Base-by-base conservation (phyloP, 2,113 vertebrate species). In the Malurus cyaneus region DNA sequence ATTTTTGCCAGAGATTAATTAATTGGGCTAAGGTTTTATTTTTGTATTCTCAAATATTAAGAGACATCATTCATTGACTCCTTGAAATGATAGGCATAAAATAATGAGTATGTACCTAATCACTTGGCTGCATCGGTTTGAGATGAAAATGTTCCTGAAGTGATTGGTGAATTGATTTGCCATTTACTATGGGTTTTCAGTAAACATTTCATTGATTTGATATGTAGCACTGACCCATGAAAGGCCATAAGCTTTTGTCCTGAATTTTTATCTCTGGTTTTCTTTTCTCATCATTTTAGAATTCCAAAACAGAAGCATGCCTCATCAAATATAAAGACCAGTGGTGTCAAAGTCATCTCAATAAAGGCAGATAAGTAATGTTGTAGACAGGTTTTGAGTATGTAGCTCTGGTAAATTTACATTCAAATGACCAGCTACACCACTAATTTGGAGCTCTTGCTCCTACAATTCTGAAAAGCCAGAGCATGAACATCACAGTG, bases 101-200 rank as follows among this genome's bases (percentile, higher is more conserved):
- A 95, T 83, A 93, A 73, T 23, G 21, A 94, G 52, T 88, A 96
- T 96, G 62, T 90, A 91, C 44, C 73, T 97, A 97, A 98, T 96
- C 93, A 90, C 69, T 80, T 94, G 91, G 67, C 73, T 97, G 84
- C 82, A 95, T 92, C 90, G 32, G 67, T 94, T 96, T 93, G 89
- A 86, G 96, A 97, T 77, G 92, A 97, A 98, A 97, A 94, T 62
- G 83, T 73, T 89, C 80, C 90, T 95, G 96, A 97, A 86, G 88
- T 93, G 96, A 97, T 96, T 92, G 91, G 95, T 95, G 90, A 97
- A 98, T 98, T 96, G 97, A 97, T 98, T 98, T 98, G 67, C 59
- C 93, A 96, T 97, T 97, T 97, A 95, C 90, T 92, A 53, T 95
- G 93, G 93, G 92, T 96, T 97, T 98, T 92, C 93, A 96, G 95